These are phyloP conservation scores for Bryconaethiops microstoma DNA, from an alignment of 2,797 vertebrate species.

Conservation along the genomic window DNA sequence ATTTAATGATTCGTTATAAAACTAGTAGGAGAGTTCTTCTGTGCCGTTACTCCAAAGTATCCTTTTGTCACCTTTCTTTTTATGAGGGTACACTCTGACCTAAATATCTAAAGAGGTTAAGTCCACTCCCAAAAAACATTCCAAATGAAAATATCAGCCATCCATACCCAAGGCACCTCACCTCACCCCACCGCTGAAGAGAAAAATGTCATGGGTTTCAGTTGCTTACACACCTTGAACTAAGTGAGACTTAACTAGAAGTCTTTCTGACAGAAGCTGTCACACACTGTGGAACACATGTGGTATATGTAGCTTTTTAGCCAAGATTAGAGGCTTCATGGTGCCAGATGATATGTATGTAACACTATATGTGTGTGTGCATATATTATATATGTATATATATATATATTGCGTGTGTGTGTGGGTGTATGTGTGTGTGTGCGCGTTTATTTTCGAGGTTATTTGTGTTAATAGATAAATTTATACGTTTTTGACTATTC, in stretches of 20 bases:
- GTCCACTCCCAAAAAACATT: not conserved
- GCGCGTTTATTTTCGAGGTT: slow-evolving; percentile 3
- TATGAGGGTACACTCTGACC: no score
- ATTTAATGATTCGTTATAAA: not conserved
- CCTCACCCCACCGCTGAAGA: not conserved
- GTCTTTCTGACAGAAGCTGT: slow-evolving; percentile 2
- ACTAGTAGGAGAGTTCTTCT: not conserved
- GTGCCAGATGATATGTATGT: slow-evolving; percentile 1
- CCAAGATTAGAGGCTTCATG: slow-evolving; percentile 19
- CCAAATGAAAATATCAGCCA: not conserved
- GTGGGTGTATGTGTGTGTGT: not conserved
- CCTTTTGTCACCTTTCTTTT: not conserved
- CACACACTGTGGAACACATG: slow-evolving; percentile 4
- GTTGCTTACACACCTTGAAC: not conserved
- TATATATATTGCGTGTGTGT: not conserved
- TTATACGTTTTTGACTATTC: slow-evolving; percentile 20
- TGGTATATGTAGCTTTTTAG: slow-evolving; percentile 35
- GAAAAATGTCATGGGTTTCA: no score
- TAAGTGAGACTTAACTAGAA: not conserved
- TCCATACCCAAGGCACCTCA: not conserved
- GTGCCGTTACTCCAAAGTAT: not conserved
- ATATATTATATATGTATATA: not conserved
- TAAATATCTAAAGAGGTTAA: no score
- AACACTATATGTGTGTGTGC: slow-evolving; percentile 8
- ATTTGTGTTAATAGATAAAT: slow-evolving; percentile 18